These are phyloP conservation scores for Pituophis catenifer DNA, from an alignment of 2,113 vertebrate species.

Conservation along the genomic window DNA sequence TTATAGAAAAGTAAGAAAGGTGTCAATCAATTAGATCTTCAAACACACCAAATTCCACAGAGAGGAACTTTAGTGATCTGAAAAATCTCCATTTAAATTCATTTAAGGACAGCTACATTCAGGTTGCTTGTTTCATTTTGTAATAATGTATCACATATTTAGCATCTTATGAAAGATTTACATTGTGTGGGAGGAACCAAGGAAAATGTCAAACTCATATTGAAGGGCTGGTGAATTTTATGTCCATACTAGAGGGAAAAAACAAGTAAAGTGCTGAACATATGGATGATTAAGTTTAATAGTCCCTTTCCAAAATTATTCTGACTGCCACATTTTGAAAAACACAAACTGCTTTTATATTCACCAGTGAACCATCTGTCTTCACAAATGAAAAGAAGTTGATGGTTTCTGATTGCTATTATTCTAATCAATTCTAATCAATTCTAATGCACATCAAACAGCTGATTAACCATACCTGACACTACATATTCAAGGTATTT, in stretches of 20 bases:
- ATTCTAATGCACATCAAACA: conserved; percentile 64
- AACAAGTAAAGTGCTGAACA: conserved; percentile 76
- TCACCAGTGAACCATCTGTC: conserved; percentile 79
- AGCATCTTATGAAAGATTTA: conserved; percentile 63
- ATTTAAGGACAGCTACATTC: conserved; percentile 54
- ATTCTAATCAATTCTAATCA: conserved; percentile 66
- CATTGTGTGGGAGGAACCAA: conserved; percentile 58
- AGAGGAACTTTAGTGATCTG: conserved; percentile 61
- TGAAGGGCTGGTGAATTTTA: conserved; percentile 59
- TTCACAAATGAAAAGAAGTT: conserved; percentile 67
- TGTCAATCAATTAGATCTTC: conserved; percentile 74
- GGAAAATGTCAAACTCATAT: conserved; percentile 58
- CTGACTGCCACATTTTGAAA: conserved; percentile 78
- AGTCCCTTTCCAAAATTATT: conserved; percentile 76
- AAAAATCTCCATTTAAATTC: conserved; percentile 62
- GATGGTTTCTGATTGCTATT: conserved; percentile 74
- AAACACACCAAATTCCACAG: conserved; percentile 59
- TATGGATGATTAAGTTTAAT: conserved; percentile 81
- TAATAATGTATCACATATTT: conserved; percentile 56
- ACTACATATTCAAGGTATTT: conserved; percentile 52
- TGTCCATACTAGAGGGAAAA: conserved; percentile 60
- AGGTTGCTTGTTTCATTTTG: conserved; percentile 51
- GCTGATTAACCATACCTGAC: conserved; percentile 66
- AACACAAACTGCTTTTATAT: conserved; percentile 72
- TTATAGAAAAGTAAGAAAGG: conserved; percentile 65